These are phyloP conservation scores for Gastrophysa polygoni DNA, from an alignment of 2,888 invertebrate species.

Conservation along the genomic window DNA sequence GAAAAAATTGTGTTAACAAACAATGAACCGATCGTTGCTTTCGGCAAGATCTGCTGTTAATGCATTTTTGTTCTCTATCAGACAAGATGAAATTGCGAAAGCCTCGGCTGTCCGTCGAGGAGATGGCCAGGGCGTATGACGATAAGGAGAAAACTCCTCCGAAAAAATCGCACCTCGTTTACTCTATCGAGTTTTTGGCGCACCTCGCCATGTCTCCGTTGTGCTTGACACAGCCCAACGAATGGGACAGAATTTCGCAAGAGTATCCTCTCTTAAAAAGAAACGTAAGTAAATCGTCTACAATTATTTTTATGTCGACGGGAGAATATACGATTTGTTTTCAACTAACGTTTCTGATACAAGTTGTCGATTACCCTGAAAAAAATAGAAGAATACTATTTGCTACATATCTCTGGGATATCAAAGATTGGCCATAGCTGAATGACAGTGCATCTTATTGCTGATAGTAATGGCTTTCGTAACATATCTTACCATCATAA, in stretches of 20 bases:
- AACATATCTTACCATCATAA: too few species aligned
- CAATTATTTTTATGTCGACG: not conserved
- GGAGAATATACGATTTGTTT: too few species aligned
- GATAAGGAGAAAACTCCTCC: constrained; percentile 5
- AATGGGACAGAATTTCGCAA: constrained; percentile 62
- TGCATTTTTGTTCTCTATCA: constrained; percentile 16
- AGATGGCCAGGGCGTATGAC: constrained; percentile 36
- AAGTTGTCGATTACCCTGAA: too few species aligned
- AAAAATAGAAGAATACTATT: too few species aligned
- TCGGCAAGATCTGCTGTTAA: constrained; percentile 2
- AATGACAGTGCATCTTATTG: too few species aligned
- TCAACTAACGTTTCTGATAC: too few species aligned
- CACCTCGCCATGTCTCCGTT: constrained; percentile 63
- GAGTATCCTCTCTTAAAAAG: constrained; percentile 62
- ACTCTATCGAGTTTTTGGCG: constrained; percentile 60
- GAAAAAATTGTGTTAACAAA: not conserved
- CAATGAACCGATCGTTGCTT: not conserved
- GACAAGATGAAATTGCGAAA: constrained; percentile 49
- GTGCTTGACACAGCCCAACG: constrained; percentile 60
- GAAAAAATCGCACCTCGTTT: constrained; percentile 35
- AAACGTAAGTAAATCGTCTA: constrained; percentile 32
- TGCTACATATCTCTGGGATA: too few species aligned
- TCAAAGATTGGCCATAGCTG: too few species aligned
- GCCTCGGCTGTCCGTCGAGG: constrained; percentile 52
- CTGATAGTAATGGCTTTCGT: too few species aligned